These are phyloP conservation scores for Drosophila picticornis DNA, from an alignment of 2,888 invertebrate species.

Conservation along the genomic window DNA sequence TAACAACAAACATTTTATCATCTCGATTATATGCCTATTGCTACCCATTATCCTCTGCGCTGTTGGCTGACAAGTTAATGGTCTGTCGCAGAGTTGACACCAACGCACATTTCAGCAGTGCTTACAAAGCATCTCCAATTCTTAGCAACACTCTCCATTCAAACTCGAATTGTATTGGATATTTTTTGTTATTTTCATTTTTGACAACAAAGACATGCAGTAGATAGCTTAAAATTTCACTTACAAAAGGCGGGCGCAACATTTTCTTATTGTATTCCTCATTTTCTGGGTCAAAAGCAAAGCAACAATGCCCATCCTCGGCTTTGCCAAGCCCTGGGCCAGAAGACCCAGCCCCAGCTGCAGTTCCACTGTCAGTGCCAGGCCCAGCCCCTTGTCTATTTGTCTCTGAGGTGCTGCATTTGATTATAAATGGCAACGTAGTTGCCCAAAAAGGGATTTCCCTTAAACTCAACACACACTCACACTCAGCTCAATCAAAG, in stretches of 20 bases:
- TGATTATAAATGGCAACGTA: slow-evolving; percentile 63
- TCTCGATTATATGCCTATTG: slow-evolving; percentile 58
- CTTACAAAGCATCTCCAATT: slow-evolving; percentile 30
- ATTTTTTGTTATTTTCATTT: slow-evolving; percentile 12
- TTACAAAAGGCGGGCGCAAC: slow-evolving; percentile 74
- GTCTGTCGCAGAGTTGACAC: slow-evolving; percentile 58
- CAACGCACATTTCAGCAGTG: slow-evolving; percentile 44
- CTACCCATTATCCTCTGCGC: slow-evolving; percentile 42
- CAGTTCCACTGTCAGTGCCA: slow-evolving; percentile 19
- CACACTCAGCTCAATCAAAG: slow-evolving; percentile 44
- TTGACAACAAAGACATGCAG: slow-evolving; percentile 43
- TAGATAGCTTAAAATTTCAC: slow-evolving; percentile 68
- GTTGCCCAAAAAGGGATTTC: slow-evolving; percentile 77
- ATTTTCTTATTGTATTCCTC: slow-evolving; percentile 79
- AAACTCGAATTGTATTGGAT: slow-evolving; percentile 22
- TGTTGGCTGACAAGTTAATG: slow-evolving; percentile 54
- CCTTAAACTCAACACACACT: slow-evolving; percentile 56
- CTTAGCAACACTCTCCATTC: slow-evolving; percentile 50
- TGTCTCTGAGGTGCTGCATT: slow-evolving; percentile 59
- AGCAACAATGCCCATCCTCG: slow-evolving; percentile 74
- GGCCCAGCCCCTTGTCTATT: slow-evolving; percentile 66
- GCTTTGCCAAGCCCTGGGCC: slow-evolving; percentile 64
- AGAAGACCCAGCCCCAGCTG: slow-evolving; percentile 11
- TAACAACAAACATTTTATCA: slow-evolving; percentile 59
- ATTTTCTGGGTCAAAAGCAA: slow-evolving; percentile 76